phyloP scores from a whole-genome alignment of 2,888 invertebrate genomes.

The Platynereis dumerilii region DNA sequence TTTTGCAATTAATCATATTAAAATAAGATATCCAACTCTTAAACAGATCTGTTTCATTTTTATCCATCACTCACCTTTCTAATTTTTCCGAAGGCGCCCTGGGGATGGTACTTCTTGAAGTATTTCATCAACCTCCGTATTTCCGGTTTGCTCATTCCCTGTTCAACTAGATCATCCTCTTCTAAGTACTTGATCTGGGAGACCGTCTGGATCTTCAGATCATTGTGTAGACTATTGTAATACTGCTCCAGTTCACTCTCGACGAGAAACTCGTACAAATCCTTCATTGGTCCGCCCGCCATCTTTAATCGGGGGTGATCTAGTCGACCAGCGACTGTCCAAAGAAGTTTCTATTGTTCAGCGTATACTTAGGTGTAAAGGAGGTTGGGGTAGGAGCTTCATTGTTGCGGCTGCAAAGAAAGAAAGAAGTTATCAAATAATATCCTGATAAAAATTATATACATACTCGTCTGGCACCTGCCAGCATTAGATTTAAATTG shows the following conservation, averaged over 20 bases:
- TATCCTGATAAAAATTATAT: too few relatives aligned
- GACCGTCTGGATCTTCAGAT: conserved; percentile 73
- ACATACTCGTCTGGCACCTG: too few relatives aligned
- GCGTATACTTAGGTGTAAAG: too few relatives aligned
- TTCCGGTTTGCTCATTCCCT: conserved; percentile 94
- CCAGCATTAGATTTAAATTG: too few relatives aligned
- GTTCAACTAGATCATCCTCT: conserved; percentile 86
- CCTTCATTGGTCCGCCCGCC: conserved; percentile 37
- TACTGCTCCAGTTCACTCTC: conserved; percentile 95
- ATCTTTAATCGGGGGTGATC: conserved; percentile 12
- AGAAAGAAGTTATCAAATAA: too few relatives aligned
- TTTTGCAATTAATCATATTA: too few relatives aligned
- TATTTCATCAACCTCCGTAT: conserved; percentile 91
- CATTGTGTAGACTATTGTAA: conserved; percentile 77
- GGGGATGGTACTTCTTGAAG: conserved; percentile 91
- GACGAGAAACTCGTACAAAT: conserved; percentile 80
- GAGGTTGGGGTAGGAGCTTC: too few relatives aligned
- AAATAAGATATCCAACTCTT: too few relatives aligned
- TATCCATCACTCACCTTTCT: conserved; percentile 70
- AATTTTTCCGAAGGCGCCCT: conserved; percentile 89
- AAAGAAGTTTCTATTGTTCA: too few relatives aligned
- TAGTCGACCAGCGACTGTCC: too few relatives aligned
- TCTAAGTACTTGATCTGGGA: conserved; percentile 84
- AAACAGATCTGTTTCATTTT: too few relatives aligned
- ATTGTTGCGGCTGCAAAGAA: too few relatives aligned